These are phyloP conservation scores for Nomada goodeniana DNA, from an alignment of 2,888 invertebrate species.

Conservation along the genomic window DNA sequence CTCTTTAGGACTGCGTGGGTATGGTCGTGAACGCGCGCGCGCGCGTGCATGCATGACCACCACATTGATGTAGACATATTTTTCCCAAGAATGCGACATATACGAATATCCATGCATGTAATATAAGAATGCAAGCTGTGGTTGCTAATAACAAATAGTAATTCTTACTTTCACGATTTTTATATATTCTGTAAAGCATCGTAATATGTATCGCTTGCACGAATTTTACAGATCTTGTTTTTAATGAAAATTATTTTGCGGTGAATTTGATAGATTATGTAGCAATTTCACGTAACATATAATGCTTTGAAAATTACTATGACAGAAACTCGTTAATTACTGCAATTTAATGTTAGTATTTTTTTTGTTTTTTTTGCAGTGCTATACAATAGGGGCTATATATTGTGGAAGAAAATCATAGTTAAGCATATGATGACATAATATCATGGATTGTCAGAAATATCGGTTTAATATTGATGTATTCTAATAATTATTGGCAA, in stretches of 20 bases:
- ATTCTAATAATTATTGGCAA: background rate
- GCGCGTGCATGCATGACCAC: background rate
- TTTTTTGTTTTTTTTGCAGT: conserved; percentile 41
- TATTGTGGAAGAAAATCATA: background rate
- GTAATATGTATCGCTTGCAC: conserved; percentile 6
- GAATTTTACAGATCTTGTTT: conserved; percentile 17
- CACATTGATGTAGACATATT: no score
- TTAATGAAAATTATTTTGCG: no score
- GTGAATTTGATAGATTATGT: no score
- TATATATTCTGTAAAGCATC: background rate
- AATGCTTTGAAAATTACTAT: no score
- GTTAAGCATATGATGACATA: background rate
- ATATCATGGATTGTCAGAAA: background rate
- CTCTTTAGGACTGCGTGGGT: no score
- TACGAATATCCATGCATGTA: no score
- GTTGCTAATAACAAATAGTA: background rate
- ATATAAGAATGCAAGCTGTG: no score
- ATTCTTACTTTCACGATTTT: no score
- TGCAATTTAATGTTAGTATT: conserved; percentile 5
- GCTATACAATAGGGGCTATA: background rate
- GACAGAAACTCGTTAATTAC: background rate
- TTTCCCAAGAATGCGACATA: no score
- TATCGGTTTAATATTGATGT: background rate
- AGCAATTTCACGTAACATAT: no score
- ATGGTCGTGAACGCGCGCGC: background rate